Evolutionary conservation across 2,888 invertebrate species (phyloP).

Genomic region (Spicauda simplicius): DNA sequence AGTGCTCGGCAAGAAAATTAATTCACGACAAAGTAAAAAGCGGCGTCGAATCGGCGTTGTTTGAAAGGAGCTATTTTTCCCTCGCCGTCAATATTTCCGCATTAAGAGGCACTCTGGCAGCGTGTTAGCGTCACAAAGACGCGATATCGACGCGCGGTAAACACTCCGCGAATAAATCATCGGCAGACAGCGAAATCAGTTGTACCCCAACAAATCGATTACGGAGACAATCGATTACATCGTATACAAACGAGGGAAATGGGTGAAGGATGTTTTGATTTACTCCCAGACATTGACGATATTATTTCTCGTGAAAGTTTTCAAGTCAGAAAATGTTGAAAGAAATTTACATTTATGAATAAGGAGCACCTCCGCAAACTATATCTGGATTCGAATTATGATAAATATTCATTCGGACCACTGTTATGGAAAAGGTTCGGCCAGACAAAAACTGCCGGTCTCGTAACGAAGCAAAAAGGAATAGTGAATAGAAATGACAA

Average conservation of each 20-base stretch:
- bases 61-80: conserved; percentile 67
- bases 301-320: conserved; percentile 11
- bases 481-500: conserved; percentile 40
- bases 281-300: conserved; percentile 23
- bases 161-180: conserved; percentile 73
- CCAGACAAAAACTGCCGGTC: conserved; percentile 6
- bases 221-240: conserved; percentile 60
- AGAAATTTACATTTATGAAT: conserved; percentile 22
- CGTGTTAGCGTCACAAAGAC: conserved; percentile 65
- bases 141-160: conserved; percentile 61
- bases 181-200: conserved; percentile 58
- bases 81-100: conserved; percentile 57
- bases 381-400: conserved; percentile 9
- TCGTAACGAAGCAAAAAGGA: conserved; percentile 15
- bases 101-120: conserved; percentile 53
- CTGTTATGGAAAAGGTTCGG: conserved; percentile 14
- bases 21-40: conserved; percentile 67
- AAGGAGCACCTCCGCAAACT: not conserved
- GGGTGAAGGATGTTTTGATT: conserved; percentile 38
- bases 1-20: conserved; percentile 71
- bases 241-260: conserved; percentile 50
- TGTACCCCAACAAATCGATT: conserved; percentile 60
- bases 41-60: conserved; percentile 55
- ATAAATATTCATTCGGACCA: conserved; percentile 27
- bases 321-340: conserved; percentile 8